phyloP scores from a whole-genome alignment of 2,888 invertebrate species.

The Petrolisthes cinctipes region DNA sequence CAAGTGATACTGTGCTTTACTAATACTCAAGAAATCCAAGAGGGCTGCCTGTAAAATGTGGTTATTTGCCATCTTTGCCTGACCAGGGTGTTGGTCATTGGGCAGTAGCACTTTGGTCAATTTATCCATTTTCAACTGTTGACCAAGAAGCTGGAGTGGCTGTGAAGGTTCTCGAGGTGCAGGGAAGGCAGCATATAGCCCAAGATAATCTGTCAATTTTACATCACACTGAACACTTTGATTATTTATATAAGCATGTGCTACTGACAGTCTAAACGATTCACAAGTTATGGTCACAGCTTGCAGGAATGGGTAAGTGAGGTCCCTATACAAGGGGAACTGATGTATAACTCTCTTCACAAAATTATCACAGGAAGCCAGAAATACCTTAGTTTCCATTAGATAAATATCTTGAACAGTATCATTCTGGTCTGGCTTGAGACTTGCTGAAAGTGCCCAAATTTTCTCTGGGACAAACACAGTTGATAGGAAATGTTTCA shows the following conservation, averaged over 20 bases:
- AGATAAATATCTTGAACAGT: slow-evolving; percentile 10
- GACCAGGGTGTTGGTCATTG: slow-evolving; percentile 41
- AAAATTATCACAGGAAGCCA: slow-evolving; percentile 75
- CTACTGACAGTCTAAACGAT: slow-evolving; percentile 40
- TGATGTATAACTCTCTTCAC: slow-evolving; percentile 66
- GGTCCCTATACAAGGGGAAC: slow-evolving; percentile 80
- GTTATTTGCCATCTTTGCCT: slow-evolving; percentile 27
- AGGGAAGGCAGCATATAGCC: slow-evolving; percentile 52
- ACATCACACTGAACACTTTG: slow-evolving; percentile 29
- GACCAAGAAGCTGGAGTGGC: slow-evolving; percentile 42
- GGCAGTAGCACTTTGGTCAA: slow-evolving; percentile 27
- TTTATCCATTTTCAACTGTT: slow-evolving; percentile 24
- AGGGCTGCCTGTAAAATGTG: slow-evolving; percentile 45
- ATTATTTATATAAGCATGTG: slow-evolving; percentile 18
- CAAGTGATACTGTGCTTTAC: slow-evolving; percentile 34
- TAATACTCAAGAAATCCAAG: slow-evolving; percentile 48
- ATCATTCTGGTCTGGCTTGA: slow-evolving; percentile 14
- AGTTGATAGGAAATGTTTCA: slow-evolving; percentile 61
- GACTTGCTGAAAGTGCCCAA: slow-evolving; percentile 42
- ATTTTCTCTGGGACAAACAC: slow-evolving; percentile 62
- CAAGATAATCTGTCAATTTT: slow-evolving; percentile 28
- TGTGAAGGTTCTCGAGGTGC: slow-evolving; percentile 40
- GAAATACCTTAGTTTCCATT: slow-evolving; percentile 55
- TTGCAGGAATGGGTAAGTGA: slow-evolving; percentile 80
- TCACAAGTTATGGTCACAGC: slow-evolving; percentile 69